Evolutionary conservation across 2,113 vertebrate genomes (phyloP).

Genomic region (Zapornia atra): DNA sequence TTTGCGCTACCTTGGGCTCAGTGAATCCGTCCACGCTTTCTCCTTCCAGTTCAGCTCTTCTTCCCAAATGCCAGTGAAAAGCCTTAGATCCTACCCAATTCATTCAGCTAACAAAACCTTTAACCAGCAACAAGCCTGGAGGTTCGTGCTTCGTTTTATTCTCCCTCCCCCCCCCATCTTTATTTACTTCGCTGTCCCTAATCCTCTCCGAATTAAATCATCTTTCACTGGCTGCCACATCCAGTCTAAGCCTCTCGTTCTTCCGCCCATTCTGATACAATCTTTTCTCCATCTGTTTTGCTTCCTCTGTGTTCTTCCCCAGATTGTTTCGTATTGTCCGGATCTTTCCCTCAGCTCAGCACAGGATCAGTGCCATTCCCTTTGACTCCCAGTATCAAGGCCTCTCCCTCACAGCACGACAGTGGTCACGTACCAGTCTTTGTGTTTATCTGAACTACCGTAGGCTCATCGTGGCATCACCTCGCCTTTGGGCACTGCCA

Average conservation of each 20-base stretch:
- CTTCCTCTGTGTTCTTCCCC: background rate
- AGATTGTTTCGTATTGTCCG: background rate
- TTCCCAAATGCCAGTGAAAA: background rate
- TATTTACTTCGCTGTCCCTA: background rate
- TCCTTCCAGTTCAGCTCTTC: background rate
- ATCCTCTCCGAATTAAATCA: background rate
- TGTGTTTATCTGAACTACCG: accelerated
- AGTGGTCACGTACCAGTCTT: background rate
- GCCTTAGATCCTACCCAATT: background rate
- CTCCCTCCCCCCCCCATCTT: background rate
- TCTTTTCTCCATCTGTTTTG: background rate
- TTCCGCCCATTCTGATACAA: background rate
- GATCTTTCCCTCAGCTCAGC: background rate
- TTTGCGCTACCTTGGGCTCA: background rate
- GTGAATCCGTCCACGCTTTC: background rate
- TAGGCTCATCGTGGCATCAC: background rate
- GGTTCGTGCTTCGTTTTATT: background rate
- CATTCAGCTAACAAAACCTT: background rate
- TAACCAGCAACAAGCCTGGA: background rate
- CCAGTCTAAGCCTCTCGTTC: background rate
- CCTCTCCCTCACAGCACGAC: background rate
- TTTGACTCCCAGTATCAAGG: background rate
- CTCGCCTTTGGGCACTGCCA: background rate
- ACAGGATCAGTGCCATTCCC: background rate
- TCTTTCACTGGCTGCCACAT: background rate